Conservation (phyloP, 1,140 invertebrate genomes). For the Tetranychus urticae region DNA sequence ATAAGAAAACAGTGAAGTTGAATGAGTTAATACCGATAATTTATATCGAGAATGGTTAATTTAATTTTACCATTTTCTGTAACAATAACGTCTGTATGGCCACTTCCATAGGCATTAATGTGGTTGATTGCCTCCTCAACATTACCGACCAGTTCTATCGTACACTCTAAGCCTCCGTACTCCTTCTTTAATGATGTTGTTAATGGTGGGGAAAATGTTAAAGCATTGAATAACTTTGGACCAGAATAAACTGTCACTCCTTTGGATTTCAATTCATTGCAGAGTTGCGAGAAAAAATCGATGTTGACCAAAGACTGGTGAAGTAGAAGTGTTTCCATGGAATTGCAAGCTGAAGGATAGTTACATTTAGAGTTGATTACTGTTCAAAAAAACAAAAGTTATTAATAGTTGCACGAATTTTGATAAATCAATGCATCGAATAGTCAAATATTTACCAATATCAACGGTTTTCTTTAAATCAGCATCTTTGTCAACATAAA, state of each 20-base stretch:
- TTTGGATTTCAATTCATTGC: conserved; percentile 71
- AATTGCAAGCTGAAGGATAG: conserved; percentile 95
- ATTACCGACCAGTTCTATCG: conserved; percentile 72
- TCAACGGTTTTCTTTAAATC: conserved; percentile 60
- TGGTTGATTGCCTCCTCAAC: conserved; percentile 73
- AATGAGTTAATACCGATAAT: no score
- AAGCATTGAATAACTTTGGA: conserved; percentile 39
- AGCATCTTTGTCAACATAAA: conserved; percentile 77
- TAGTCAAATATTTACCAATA: conserved; percentile 32
- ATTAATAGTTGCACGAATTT: neutral
- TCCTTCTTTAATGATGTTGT: conserved; percentile 72
- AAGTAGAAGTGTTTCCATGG: conserved; percentile 87
- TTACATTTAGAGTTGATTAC: conserved; percentile 90
- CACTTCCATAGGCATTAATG: conserved; percentile 81
- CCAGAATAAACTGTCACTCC: conserved; percentile 68
- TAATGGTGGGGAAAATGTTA: conserved; percentile 78
- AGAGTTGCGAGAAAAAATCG: conserved; percentile 62
- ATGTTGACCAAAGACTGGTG: conserved; percentile 49
- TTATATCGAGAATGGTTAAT: no score
- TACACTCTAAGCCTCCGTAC: conserved; percentile 74
- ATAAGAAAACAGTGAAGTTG: neutral
- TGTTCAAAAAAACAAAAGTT: conserved; percentile 13
- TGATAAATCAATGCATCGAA: neutral
- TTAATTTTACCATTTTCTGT: conserved; percentile 45
- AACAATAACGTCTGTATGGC: conserved; percentile 88